phyloP scores from a whole-genome alignment of 2,888 invertebrate genomes.

The Drosophila peninsularis region DNA sequence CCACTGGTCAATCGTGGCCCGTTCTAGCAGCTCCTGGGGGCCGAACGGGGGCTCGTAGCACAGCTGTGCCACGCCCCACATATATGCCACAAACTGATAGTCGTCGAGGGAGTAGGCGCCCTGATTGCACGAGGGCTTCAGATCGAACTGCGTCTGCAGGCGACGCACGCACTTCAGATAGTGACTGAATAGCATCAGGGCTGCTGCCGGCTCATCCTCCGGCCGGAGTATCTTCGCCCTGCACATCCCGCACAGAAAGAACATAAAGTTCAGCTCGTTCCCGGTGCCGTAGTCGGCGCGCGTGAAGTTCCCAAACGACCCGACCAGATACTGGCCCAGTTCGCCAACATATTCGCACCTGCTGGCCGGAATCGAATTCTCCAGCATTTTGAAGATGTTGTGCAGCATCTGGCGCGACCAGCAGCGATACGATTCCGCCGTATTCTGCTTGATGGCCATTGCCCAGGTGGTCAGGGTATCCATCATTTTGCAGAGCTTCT shows the following conservation, averaged over 20 bases:
- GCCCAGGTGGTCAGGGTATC: slow-evolving; percentile 86
- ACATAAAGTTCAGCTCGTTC: slow-evolving; percentile 97
- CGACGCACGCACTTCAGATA: slow-evolving; percentile 93
- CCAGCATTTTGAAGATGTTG: slow-evolving; percentile 87
- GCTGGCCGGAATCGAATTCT: slow-evolving; percentile 87
- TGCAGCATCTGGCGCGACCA: slow-evolving; percentile 91
- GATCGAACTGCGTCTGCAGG: slow-evolving; percentile 94
- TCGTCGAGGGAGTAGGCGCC: slow-evolving; percentile 99
- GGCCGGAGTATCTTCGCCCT: slow-evolving; percentile 93
- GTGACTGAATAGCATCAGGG: slow-evolving; percentile 86
- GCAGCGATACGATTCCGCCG: slow-evolving; percentile 94
- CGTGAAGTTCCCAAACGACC: slow-evolving; percentile 97
- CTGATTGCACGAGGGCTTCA: slow-evolving; percentile 99
- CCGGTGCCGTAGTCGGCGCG: slow-evolving; percentile 99
- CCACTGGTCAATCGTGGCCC: slow-evolving; percentile 88
- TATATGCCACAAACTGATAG: slow-evolving; percentile 98
- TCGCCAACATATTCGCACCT: slow-evolving; percentile 90
- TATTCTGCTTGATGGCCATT: slow-evolving; percentile 87
- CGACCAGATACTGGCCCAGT: slow-evolving; percentile 92
- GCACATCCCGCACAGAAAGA: slow-evolving; percentile 96
- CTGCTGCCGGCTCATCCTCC: slow-evolving; percentile 92
- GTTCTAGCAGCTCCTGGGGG: slow-evolving; percentile 91
- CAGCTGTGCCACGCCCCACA: slow-evolving; percentile 99
- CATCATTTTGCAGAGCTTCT: slow-evolving; percentile 88
- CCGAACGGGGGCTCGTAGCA: slow-evolving; percentile 92